Base-by-base conservation (phyloP, 1,140 invertebrate species). In the Homarus americanus region DNA sequence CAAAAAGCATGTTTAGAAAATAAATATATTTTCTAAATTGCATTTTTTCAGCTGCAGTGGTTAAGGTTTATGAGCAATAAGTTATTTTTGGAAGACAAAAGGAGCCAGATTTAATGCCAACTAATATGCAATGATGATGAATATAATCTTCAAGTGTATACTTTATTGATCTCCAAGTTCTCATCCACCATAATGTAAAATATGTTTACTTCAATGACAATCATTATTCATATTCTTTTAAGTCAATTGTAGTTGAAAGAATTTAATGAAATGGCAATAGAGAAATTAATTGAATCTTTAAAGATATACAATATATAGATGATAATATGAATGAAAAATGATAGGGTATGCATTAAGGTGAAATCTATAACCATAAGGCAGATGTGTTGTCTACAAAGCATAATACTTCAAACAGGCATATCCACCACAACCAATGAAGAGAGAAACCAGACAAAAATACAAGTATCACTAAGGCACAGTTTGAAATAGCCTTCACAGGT, bases 381-480 rank as follows among this genome's bases (percentile, higher is more conserved):
- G 40, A 75, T 85, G 66, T 85, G 24, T 72, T 84, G 58, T 72
- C 69, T 85, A 85, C 83, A 73, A 85, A 79, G 66, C 69, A 85
- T 85, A 85, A 53, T 85, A 72, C 69, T 85, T 85, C 83, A 85
- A 85, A 85, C 44, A 72, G 72, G 83, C 69, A 53, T 73, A 85
- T 85, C 41, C 41, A 72, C 83, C 83, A 85, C 83, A 85, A 85
- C 83, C 83, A 85, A 66, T 85, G 40, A 75, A 85, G 69, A 85
- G 69, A 82, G 83, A 69, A 84, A 83, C 53, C 82, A 73, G 44
- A 85, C 38, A 85, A 28, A n/a, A 53, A 53, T 69, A 69, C 28
- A 69, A 32, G 5, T 69, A 69, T 69, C 63, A 69, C 63, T 69
- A 69, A 69, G 63, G 63, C 63, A 69, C 63, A 69, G 63, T 69